These are phyloP conservation scores for Chaenogobius annularis DNA, from an alignment of 2,113 vertebrate species.

Conservation along the genomic window DNA sequence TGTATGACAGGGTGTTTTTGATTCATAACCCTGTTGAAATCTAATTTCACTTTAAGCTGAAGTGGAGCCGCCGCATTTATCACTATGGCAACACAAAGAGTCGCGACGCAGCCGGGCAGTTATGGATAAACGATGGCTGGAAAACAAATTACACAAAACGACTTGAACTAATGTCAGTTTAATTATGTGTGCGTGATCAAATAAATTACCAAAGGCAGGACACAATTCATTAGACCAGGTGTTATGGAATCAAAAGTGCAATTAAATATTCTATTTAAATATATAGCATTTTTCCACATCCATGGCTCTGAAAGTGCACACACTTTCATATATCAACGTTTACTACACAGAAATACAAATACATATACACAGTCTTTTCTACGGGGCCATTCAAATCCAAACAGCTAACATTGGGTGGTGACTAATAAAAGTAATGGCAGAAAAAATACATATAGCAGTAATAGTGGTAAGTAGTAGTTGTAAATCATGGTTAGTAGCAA, in stretches of 20 bases:
- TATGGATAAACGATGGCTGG: not conserved
- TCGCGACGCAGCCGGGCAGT: not conserved
- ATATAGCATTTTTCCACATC: not conserved
- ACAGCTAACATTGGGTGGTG: too few relatives aligned
- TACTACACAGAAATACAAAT: too few relatives aligned
- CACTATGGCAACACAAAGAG: constrained; percentile 32
- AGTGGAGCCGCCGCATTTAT: constrained; percentile 27
- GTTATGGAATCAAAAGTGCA: not conserved
- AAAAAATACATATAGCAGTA: too few relatives aligned
- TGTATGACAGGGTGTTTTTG: constrained; percentile 42
- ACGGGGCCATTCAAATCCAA: too few relatives aligned
- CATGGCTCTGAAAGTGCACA: too few relatives aligned
- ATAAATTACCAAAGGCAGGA: constrained; percentile 9
- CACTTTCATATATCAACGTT: too few relatives aligned
- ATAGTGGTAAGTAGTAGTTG: too few relatives aligned
- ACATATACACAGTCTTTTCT: too few relatives aligned
- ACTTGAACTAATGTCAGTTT: constrained; percentile 5
- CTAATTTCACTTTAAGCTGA: constrained; percentile 47
- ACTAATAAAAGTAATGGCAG: too few relatives aligned
- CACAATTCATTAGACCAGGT: constrained; percentile 1
- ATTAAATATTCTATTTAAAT: not conserved
- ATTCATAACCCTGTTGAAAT: constrained; percentile 46
- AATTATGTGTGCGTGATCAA: not conserved
- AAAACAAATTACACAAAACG: constrained; percentile 19
- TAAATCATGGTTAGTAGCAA: too few relatives aligned